Percentiles rank a stretch among this genome's conserved stretches.
Evolutionary conservation across 2,113 vertebrate genomes (phyloP).

Genomic region (Lethenteron camtschaticum): DNA sequence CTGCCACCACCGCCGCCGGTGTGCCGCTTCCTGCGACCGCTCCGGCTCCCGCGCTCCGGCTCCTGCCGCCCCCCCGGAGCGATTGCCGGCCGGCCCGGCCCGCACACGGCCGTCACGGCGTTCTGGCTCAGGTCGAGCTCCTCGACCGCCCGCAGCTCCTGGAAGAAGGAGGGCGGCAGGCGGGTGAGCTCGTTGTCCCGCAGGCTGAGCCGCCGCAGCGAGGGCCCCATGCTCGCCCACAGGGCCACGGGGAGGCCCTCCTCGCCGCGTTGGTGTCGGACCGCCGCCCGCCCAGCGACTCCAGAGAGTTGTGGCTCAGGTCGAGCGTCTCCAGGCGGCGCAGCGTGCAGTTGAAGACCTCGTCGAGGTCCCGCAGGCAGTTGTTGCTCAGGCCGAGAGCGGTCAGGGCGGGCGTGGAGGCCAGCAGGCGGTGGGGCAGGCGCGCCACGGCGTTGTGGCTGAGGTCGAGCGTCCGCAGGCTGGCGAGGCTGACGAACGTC

Average conservation of each 20-base stretch:
- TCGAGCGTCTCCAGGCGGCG: conserved; percentile 24
- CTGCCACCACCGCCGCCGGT: conserved; percentile 11
- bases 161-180: conserved; percentile 31
- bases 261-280: conserved; percentile 12
- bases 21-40: not conserved
- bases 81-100: conserved; percentile 11
- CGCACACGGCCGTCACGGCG: conserved; percentile 37
- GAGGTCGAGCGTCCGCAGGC: conserved; percentile 46
- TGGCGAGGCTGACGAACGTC: conserved; percentile 15
- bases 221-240: too few species aligned
- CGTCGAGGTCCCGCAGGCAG: conserved; percentile 35
- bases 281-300: conserved; percentile 17
- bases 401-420: conserved; percentile 30
- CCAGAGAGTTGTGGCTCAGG: conserved; percentile 44
- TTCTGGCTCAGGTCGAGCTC: conserved; percentile 35
- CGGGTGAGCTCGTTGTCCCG: conserved; percentile 34
- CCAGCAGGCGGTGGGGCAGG: conserved; percentile 36
- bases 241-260: too few species aligned
- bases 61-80: not conserved
- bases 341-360: conserved; percentile 17
- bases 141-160: conserved; percentile 28
- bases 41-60: not conserved
- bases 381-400: conserved; percentile 68
- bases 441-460: conserved; percentile 61
- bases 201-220: conserved; percentile 34